Conservation (phyloP, 37 sponge, comb jelly and placozoan genomes). For the Bolinopsis microptera region DNA sequence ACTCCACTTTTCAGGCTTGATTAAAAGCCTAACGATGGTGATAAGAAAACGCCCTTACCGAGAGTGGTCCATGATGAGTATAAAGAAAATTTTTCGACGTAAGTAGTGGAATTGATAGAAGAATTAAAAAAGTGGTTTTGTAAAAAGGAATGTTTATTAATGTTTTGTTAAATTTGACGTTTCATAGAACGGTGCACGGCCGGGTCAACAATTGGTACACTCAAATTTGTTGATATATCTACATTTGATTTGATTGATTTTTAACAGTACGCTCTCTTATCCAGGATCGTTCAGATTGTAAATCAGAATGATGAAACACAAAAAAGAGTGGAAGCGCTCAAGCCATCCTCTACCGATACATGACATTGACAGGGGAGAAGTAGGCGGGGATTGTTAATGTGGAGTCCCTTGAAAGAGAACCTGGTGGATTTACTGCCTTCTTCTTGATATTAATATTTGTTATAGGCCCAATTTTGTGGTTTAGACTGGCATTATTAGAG, state of each 20-base stretch:
- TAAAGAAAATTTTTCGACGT: constrained; percentile 50
- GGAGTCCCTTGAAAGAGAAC: neutral
- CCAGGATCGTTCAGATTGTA: constrained; percentile 40
- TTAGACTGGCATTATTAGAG: too few relatives aligned
- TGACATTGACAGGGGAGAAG: constrained; percentile 37
- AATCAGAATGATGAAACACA: neutral
- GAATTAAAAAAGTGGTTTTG: too few relatives aligned
- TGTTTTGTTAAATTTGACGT: too few relatives aligned
- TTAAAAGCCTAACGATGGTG: neutral
- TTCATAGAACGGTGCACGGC: too few relatives aligned
- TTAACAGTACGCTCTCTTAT: neutral
- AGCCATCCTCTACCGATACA: neutral
- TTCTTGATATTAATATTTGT: neutral
- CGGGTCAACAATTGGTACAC: too few relatives aligned
- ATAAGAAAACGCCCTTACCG: neutral
- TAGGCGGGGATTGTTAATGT: neutral
- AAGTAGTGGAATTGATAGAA: neutral
- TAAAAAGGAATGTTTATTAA: too few relatives aligned
- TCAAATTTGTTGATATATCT: too few relatives aligned
- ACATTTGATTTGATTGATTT: too few relatives aligned
- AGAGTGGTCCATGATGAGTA: constrained; percentile 43
- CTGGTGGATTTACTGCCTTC: constrained; percentile 36
- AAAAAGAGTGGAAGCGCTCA: constrained; percentile 39
- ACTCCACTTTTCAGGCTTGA: constrained; percentile 1
- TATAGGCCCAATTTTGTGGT: too few relatives aligned